A percentile compares a stretch with the other conserved stretches of the same genome.
Evolutionary conservation across 1,140 invertebrate genomes (phyloP).

Genomic region (Lucilia cuprina): DNA sequence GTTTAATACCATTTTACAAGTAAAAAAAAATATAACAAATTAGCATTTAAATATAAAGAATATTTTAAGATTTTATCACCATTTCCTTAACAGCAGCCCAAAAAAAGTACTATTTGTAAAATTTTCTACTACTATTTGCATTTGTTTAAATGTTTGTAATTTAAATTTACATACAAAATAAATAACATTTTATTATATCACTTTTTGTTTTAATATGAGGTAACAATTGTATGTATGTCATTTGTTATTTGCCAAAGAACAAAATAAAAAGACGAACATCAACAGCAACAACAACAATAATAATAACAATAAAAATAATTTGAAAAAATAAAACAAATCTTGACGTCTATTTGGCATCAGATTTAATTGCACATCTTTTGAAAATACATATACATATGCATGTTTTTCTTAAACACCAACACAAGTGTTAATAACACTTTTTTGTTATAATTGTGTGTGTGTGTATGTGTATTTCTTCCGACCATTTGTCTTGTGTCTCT

Average conservation of each 20-base stretch:
- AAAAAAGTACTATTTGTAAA: too few species aligned
- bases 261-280: background rate
- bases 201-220: slow-evolving; percentile 23
- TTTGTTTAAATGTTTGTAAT: background rate
- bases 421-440: too few species aligned
- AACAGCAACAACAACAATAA: background rate
- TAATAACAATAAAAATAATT: background rate
- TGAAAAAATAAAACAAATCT: slow-evolving; percentile 14
- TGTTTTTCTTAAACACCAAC: too few species aligned
- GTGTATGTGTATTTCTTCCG: too few species aligned
- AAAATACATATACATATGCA: background rate
- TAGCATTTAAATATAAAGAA: too few species aligned
- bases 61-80: too few species aligned
- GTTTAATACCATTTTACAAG: too few species aligned
- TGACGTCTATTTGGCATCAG: slow-evolving; percentile 30
- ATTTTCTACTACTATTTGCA: too few species aligned
- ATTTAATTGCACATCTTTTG: slow-evolving; percentile 23
- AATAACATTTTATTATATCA: background rate
- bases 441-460: too few species aligned
- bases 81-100: too few species aligned
- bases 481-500: too few species aligned
- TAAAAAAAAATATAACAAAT: too few species aligned
- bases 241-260: slow-evolving; percentile 15
- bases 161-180: background rate
- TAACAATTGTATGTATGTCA: slow-evolving; percentile 28